These are phyloP conservation scores for Centropristis striata DNA, from an alignment of 2,113 vertebrate genomes.

Conservation along the genomic window DNA sequence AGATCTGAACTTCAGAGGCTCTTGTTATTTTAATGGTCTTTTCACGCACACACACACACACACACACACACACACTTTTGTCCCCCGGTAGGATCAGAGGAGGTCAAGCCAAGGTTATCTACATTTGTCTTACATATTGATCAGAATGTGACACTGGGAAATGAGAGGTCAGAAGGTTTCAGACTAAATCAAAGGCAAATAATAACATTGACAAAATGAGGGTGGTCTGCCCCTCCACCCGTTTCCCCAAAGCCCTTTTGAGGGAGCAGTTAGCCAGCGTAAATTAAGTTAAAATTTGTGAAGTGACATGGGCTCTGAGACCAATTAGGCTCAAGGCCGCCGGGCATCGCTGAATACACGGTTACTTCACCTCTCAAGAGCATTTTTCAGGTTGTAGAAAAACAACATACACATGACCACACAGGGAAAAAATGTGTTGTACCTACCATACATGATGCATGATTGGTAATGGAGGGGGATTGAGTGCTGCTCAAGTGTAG, in stretches of 20 bases:
- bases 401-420: slow-evolving; percentile 32
- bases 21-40: background rate
- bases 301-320: slow-evolving; percentile 59
- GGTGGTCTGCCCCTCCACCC: background rate
- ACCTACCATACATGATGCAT: slow-evolving; percentile 55
- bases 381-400: slow-evolving; percentile 35
- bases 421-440: background rate
- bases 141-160: slow-evolving; percentile 62
- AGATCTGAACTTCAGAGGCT: background rate
- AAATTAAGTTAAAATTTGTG: slow-evolving; percentile 55
- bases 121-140: slow-evolving; percentile 80
- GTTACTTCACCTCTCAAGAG: slow-evolving; percentile 27
- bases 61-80: slow-evolving; percentile 11
- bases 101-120: slow-evolving; percentile 66
- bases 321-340: slow-evolving; percentile 65
- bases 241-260: background rate
- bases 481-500: slow-evolving; percentile 3
- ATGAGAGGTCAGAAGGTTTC: slow-evolving; percentile 70
- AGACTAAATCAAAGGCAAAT: slow-evolving; percentile 71
- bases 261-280: slow-evolving; percentile 41
- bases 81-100: slow-evolving; percentile 25
- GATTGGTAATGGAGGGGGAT: slow-evolving; percentile 47
- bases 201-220: slow-evolving; percentile 58
- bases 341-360: slow-evolving; percentile 49
- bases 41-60: background rate